Base-by-base conservation (phyloP, 1,140 invertebrate genomes). In the Eurosta solidaginis region DNA sequence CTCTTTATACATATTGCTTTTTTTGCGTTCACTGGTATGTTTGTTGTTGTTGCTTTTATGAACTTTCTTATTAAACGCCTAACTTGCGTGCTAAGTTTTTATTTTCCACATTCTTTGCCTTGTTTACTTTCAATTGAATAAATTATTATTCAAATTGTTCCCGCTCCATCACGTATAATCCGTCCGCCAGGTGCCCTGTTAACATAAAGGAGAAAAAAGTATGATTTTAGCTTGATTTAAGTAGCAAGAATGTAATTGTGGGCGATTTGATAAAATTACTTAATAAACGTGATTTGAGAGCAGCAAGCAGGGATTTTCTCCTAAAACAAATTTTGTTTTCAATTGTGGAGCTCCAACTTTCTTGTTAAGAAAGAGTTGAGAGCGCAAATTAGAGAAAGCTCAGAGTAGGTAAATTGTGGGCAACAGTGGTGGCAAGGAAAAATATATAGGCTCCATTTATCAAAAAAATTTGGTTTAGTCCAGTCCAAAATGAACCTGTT, bases 141-240 rank as follows among this genome's bases (percentile, higher is more conserved):
- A 82, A 82, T 87, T 87, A 79, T 82, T 85, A 84, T 88, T 88
- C 82, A 87, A 83, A 82, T 86, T 87, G 80, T 87, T 87, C 82
- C 85, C 86, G 81, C 83, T 88, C 87, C 87, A 88, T 88, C 87
- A 88, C 86, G 87, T 87, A 73, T 88, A 88, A 82, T 88, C 87
- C 74, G 86, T 86, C 52, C 87, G 84, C 87, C 87, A 88, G 47
- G 86, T 85, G 80, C 87, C 87, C 87, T 88, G 42, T 77, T 63
- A 74, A 6, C 36, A 10, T 73, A 74, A 73, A 77, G 20, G 79
- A 36, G 36, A 68, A 74, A 74, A 45, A 74, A 14, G 22, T 22
- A 22, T 45, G 42, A 45, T 40, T 45, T 74, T 44, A 74, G 22
- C 29, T 10, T 36, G 73, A 40, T 59, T 74, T 45, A 10, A 9